These are phyloP conservation scores for Antitype chi DNA, from an alignment of 2,888 invertebrate species.

Conservation along the genomic window DNA sequence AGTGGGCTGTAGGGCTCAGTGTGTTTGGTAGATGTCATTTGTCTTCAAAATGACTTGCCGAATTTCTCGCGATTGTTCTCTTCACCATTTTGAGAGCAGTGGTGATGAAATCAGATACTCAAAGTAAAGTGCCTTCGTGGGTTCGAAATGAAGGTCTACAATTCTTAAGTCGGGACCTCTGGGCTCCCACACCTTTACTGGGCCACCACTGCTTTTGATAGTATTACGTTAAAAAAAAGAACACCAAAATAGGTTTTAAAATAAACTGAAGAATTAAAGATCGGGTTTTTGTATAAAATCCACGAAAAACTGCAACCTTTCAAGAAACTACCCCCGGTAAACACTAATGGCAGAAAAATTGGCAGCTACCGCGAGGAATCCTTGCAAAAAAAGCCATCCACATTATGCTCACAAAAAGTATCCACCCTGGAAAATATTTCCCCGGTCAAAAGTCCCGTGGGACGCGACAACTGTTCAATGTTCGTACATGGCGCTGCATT, in stretches of 20 bases:
- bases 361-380: conserved; percentile 26
- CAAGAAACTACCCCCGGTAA: conserved; percentile 22
- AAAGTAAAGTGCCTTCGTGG: too few species aligned
- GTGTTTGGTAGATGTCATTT: too few species aligned
- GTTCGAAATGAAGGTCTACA: too few species aligned
- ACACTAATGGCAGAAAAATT: conserved; percentile 43
- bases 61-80: too few species aligned
- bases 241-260: neutral
- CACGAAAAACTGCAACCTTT: conserved; percentile 1
- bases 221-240: neutral
- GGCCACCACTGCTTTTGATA: neutral
- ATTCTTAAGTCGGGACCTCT: too few species aligned
- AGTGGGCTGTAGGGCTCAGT: too few species aligned
- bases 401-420: conserved; percentile 69
- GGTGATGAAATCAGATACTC: too few species aligned
- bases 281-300: conserved; percentile 7
- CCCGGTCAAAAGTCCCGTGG: conserved; percentile 80
- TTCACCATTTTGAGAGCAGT: too few species aligned
- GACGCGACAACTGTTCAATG: conserved; percentile 80
- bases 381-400: conserved; percentile 68
- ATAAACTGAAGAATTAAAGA: neutral
- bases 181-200: too few species aligned
- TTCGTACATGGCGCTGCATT: conserved; percentile 74
- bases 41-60: too few species aligned
- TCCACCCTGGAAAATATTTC: conserved; percentile 77